These are phyloP conservation scores for Brenthis hecate DNA, from an alignment of 2,888 invertebrate species.

Conservation along the genomic window DNA sequence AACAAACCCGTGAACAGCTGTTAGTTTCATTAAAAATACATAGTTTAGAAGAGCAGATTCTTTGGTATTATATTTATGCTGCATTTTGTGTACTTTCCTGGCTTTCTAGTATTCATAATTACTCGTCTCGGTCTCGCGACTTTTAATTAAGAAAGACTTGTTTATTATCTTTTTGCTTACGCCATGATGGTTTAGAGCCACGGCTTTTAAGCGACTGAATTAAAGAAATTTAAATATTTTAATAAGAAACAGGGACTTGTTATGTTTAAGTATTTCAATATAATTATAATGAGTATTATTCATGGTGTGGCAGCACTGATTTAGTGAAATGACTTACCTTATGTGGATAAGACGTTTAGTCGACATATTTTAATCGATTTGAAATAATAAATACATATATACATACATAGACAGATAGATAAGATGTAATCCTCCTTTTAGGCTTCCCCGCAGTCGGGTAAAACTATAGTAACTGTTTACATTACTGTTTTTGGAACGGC, in stretches of 20 bases:
- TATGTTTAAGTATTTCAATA: slow-evolving; percentile 14
- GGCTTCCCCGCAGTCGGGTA: too few relatives aligned
- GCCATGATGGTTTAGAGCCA: slow-evolving; percentile 28
- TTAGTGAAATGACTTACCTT: not conserved
- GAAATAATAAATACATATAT: not conserved
- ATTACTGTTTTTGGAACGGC: too few relatives aligned
- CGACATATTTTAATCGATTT: too few relatives aligned
- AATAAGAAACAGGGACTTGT: slow-evolving; percentile 39
- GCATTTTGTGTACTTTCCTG: slow-evolving; percentile 21
- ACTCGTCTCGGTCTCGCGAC: slow-evolving; percentile 58
- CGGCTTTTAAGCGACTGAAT: slow-evolving; percentile 42
- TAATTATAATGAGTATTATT: slow-evolving; percentile 11
- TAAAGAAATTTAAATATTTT: slow-evolving; percentile 48
- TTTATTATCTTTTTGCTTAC: slow-evolving; percentile 59
- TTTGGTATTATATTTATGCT: slow-evolving; percentile 18
- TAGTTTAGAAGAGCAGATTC: slow-evolving; percentile 16
- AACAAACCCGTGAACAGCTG: not conserved
- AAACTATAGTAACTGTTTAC: too few relatives aligned
- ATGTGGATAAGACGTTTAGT: too few relatives aligned
- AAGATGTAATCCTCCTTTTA: too few relatives aligned
- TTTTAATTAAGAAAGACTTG: slow-evolving; percentile 65
- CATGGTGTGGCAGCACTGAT: slow-evolving; percentile 1
- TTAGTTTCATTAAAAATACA: slow-evolving; percentile 3
- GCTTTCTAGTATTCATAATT: slow-evolving; percentile 54
- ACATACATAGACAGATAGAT: too few relatives aligned